Conservation (phyloP, 2,888 invertebrate species). For the Tetropium fuscum region DNA sequence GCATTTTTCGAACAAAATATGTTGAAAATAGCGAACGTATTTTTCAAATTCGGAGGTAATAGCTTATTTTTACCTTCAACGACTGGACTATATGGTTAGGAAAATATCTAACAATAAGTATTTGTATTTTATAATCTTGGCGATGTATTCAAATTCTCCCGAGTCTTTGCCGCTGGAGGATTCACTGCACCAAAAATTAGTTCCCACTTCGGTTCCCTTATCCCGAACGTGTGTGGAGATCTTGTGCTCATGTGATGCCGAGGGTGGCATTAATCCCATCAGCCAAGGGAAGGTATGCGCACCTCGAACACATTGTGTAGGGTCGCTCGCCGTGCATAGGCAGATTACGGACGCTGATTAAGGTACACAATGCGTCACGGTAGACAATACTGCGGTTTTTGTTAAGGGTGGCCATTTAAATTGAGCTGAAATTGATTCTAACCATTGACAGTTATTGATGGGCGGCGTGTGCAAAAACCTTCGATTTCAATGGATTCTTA, state of each 20-base stretch:
- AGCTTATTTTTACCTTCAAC: too few species aligned
- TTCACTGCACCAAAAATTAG: conserved; percentile 34
- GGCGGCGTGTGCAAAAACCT: conserved; percentile 43
- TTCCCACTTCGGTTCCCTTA: conserved; percentile 43
- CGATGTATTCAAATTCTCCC: not conserved
- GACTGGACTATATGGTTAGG: too few species aligned
- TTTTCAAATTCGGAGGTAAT: too few species aligned
- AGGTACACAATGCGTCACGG: conserved; percentile 54
- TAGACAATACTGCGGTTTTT: conserved; percentile 53
- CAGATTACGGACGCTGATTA: conserved; percentile 59
- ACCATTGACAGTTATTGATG: conserved; percentile 46
- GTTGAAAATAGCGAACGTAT: too few species aligned
- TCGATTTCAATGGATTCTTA: not conserved
- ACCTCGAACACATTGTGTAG: conserved; percentile 59
- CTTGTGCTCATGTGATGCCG: conserved; percentile 17
- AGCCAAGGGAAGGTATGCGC: conserved; percentile 55
- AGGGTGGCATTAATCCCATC: conserved; percentile 58
- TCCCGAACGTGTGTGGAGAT: conserved; percentile 36
- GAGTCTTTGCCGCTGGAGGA: not conserved
- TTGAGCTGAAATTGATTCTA: conserved; percentile 52
- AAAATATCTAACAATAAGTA: too few species aligned
- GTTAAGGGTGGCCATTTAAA: conserved; percentile 53
- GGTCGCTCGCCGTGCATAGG: conserved; percentile 58
- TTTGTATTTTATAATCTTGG: too few species aligned
- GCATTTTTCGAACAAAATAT: too few species aligned